Percentiles rank a stretch among this genome's conserved stretches.
Conservation (phyloP, 2,113 vertebrate genomes). For the Dicentrarchus labrax region DNA sequence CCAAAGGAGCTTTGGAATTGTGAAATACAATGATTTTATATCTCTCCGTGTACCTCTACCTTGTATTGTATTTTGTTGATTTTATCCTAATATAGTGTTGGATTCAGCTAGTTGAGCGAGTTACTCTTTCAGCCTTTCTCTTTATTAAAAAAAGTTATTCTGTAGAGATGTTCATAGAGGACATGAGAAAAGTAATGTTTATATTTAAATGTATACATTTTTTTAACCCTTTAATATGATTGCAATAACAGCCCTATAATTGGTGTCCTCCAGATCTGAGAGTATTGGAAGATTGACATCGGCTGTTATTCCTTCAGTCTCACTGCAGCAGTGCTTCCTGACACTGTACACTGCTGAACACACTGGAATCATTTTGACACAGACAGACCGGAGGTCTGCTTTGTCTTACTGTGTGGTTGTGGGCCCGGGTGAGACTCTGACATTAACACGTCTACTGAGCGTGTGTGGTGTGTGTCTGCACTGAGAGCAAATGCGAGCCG, state of each 20-base stretch:
- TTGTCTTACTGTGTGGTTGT: conserved; percentile 8
- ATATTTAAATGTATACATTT: too few relatives aligned
- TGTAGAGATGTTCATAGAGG: too few relatives aligned
- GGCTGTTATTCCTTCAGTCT: background rate
- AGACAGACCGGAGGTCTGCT: conserved; percentile 26
- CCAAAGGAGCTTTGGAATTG: too few relatives aligned
- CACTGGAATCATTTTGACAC: background rate
- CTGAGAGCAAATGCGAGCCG: conserved; percentile 14
- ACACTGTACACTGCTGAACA: background rate
- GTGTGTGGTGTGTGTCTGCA: conserved; percentile 36
- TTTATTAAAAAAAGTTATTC: too few relatives aligned
- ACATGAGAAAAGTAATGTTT: too few relatives aligned
- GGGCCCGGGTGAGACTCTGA: background rate
- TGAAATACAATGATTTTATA: too few relatives aligned
- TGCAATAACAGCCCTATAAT: background rate
- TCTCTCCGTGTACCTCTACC: too few relatives aligned
- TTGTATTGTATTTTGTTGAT: too few relatives aligned
- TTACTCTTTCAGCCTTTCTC: too few relatives aligned
- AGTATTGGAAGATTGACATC: background rate
- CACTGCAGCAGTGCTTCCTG: background rate
- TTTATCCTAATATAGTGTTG: too few relatives aligned
- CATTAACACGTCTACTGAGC: conserved; percentile 6
- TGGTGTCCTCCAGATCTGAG: background rate
- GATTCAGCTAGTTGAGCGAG: too few relatives aligned
- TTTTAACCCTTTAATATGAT: background rate